Evolutionary conservation across 2,888 invertebrate species (phyloP).

Genomic region (Chrysodeixis includens): DNA sequence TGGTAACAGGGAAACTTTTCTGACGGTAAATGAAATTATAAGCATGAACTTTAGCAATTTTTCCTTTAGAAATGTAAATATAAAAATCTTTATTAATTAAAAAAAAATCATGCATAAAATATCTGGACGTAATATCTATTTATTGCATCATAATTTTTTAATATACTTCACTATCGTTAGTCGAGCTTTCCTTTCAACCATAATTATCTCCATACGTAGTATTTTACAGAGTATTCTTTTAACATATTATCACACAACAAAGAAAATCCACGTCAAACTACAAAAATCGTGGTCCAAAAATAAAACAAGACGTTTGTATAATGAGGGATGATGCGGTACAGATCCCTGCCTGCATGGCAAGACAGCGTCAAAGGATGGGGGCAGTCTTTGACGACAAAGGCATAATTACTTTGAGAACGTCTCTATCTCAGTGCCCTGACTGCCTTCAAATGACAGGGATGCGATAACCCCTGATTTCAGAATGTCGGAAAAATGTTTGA

Average conservation of each 20-base stretch:
- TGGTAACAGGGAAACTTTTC: background rate
- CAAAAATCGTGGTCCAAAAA: conserved; percentile 21
- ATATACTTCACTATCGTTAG: no score
- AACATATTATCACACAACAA: background rate
- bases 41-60: background rate
- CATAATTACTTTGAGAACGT: conserved; percentile 59
- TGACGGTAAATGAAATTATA: background rate
- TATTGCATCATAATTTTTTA: no score
- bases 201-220: no score
- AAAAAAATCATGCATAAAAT: no score
- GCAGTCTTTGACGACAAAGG: conserved; percentile 54
- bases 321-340: conserved; percentile 31
- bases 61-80: no score
- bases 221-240: no score
- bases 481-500: background rate
- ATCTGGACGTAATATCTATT: no score
- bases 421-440: conserved; percentile 32
- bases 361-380: conserved; percentile 46
- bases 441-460: conserved; percentile 40
- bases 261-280: conserved; percentile 12
- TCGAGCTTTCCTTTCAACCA: no score
- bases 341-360: conserved; percentile 38
- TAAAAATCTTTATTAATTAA: no score
- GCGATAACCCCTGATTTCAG: conserved; percentile 36
- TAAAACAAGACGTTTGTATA: conserved; percentile 26